Evolutionary conservation across 2,797 vertebrate genomes (phyloP).

Genomic region (Manis javanica): DNA sequence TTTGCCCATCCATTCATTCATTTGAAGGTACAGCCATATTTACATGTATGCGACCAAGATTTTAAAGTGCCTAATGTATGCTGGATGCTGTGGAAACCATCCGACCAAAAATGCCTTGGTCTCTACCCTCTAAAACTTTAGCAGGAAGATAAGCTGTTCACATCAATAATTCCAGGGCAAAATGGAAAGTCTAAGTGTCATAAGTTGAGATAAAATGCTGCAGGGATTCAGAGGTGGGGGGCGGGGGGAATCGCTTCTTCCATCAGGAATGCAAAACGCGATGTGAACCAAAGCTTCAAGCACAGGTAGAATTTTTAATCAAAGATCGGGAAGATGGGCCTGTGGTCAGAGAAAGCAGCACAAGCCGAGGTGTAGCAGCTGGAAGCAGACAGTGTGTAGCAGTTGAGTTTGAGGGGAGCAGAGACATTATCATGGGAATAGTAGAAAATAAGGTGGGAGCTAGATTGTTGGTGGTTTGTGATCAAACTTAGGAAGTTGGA

Average conservation of each 20-base stretch:
- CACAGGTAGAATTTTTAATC: constrained; percentile 41
- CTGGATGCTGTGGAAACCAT: background rate
- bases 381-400: background rate
- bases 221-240: constrained; percentile 33
- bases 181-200: background rate
- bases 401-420: background rate
- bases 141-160: background rate
- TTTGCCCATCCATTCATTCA: constrained; percentile 9
- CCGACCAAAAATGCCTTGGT: background rate
- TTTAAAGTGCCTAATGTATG: background rate
- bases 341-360: background rate
- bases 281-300: background rate
- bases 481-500: background rate
- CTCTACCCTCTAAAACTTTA: constrained; percentile 34
- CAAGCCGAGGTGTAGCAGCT: background rate
- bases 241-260: background rate
- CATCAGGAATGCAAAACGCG: constrained; percentile 46
- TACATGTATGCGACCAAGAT: background rate
- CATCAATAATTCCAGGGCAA: background rate
- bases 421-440: background rate
- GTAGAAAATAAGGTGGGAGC: background rate
- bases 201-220: constrained; percentile 51
- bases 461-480: background rate
- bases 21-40: background rate
- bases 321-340: background rate